Percentiles rank a stretch among this genome's conserved stretches.
Evolutionary conservation across 1,140 invertebrate species (phyloP).

Genomic region (Ladona fulva): DNA sequence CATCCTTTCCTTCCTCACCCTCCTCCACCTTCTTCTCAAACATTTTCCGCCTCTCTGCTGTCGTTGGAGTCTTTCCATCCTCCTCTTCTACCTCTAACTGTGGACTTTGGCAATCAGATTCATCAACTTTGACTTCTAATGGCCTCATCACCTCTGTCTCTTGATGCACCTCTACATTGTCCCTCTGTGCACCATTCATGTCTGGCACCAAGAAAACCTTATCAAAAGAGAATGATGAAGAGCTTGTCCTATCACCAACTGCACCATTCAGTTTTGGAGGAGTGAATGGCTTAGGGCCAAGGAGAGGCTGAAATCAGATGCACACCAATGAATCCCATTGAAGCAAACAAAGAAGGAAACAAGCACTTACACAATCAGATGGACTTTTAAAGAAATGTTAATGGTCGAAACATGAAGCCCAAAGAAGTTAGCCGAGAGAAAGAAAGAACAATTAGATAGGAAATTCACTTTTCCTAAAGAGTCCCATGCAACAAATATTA

Average conservation of each 20-base stretch:
- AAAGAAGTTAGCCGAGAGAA: too few species aligned
- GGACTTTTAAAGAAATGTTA: too few species aligned
- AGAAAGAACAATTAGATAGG: too few species aligned
- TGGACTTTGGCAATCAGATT: constrained; percentile 43
- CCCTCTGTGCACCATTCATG: constrained; percentile 27
- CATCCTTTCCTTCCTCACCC: constrained; percentile 23
- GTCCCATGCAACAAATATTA: too few species aligned
- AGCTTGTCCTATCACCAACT: constrained; percentile 38
- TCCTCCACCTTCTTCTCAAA: constrained; percentile 42
- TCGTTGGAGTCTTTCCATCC: constrained; percentile 48
- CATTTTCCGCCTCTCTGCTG: constrained; percentile 59
- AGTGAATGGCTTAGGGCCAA: constrained; percentile 74
- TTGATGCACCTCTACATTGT: constrained; percentile 26
- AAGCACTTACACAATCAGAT: background rate
- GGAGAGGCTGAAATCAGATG: constrained; percentile 50
- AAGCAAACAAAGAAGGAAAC: background rate
- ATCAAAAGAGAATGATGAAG: constrained; percentile 55
- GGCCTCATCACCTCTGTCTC: constrained; percentile 32
- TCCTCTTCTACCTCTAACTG: constrained; percentile 41
- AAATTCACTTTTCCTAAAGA: too few species aligned
- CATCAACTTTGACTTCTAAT: constrained; percentile 29
- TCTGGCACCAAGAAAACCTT: constrained; percentile 70
- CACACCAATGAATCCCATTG: background rate
- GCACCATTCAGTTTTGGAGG: constrained; percentile 49
- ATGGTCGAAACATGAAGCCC: too few species aligned